Evolutionary conservation across 2,797 vertebrate species (phyloP).

Genomic region (Cirrhinus mrigala): DNA sequence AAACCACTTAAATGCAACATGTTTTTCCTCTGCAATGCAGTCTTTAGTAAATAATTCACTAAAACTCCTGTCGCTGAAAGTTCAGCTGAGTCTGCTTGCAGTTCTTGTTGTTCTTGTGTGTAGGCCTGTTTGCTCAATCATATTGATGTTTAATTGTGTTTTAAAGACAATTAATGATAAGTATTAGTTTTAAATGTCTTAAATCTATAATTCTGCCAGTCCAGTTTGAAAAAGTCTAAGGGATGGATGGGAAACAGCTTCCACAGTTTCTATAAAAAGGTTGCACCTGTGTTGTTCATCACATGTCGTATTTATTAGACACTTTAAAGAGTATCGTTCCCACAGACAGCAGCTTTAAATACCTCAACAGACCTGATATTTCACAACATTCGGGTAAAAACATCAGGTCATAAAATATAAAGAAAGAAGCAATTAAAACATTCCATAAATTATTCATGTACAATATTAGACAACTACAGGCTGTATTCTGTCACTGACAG

Average conservation of each 20-base stretch:
- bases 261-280: background rate
- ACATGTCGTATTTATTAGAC: slow-evolving; percentile 15
- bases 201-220: background rate
- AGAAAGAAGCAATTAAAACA: background rate
- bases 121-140: background rate
- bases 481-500: slow-evolving; percentile 15
- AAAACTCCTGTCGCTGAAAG: background rate
- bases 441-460: slow-evolving; percentile 37
- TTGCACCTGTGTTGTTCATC: background rate
- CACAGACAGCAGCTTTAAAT: background rate
- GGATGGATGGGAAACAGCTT: background rate
- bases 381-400: background rate
- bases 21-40: slow-evolving; percentile 21
- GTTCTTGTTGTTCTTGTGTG: background rate
- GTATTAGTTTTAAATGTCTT: background rate
- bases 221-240: background rate
- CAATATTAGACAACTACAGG: background rate
- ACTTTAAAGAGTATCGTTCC: slow-evolving; percentile 6
- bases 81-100: background rate
- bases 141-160: background rate
- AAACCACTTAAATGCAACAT: slow-evolving; percentile 3
- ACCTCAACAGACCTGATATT: slow-evolving; percentile 2
- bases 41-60: slow-evolving; percentile 38
- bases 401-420: background rate
- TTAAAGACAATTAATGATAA: background rate